Base-by-base conservation (phyloP, 2,113 vertebrate species). In the Geococcyx californianus region DNA sequence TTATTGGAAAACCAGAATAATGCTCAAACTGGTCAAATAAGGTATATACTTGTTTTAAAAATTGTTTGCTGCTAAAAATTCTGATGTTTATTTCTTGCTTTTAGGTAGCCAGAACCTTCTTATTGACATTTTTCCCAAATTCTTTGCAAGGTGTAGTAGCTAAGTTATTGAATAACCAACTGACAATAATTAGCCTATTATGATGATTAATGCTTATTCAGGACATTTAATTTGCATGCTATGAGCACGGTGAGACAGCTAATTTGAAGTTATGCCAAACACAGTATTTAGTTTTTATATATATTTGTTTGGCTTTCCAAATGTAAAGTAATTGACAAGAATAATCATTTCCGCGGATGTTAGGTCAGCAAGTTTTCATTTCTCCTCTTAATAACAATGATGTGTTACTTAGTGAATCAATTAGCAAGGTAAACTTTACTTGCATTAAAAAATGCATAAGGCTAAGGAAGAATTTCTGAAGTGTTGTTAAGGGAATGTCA, bases 261-360 rank as follows among this genome's bases (percentile, higher is more conserved):
- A 98, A 94, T 96, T 96, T 96, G 97, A 97, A 97, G 81, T 94
- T 96, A 95, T 94, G 94, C 95, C 96, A 97, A 96, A 78, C 81
- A n/a, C 55, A 80, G 87, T 96, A 75, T 94, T 97, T 96, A 96
- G 94, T 87, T 97, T 96, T 95, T 89, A 96, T 97, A 97, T 97
- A 97, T 54, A 89, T 97, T 98, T 97, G 95, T 98, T 97, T 96
- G 93, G 91, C 97, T 98, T 95, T 97, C 97, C 94, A 96, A 97
- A 98, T 96, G 64, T 97, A 90, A 97, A 98, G 96, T 98, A 98
- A 98, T 94, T 98, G 98, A 98, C 98, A 97, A 93, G 97, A 98
- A 97, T 98, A 98, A 98, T 98, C 98, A 97, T 94, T 95, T 90
- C 90, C 51, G 56, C 85, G 94, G 93, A 84, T 89, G 83, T 93